phyloP scores from a whole-genome alignment of 2,888 invertebrate species.

The Chrysomela aeneicollis region DNA sequence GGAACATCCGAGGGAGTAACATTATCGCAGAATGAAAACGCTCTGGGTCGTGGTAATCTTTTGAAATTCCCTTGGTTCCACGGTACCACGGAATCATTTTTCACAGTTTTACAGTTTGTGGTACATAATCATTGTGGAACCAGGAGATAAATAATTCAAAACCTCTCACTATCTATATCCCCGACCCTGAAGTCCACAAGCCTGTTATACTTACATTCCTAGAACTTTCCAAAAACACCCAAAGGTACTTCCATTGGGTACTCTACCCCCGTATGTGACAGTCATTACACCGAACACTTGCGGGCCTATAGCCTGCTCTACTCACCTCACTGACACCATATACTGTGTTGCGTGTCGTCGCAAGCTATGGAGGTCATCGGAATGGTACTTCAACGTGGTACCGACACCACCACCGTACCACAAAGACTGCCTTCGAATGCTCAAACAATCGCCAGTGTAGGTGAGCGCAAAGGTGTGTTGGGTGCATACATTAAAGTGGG shows the following conservation, averaged over 20 bases:
- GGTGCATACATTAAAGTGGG: constrained; percentile 40
- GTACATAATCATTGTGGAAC: too few relatives aligned
- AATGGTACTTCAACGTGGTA: constrained; percentile 19
- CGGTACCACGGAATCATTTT: too few relatives aligned
- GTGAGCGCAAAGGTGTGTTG: constrained; percentile 42
- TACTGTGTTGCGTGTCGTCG: constrained; percentile 19
- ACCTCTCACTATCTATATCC: too few relatives aligned
- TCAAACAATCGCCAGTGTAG: constrained; percentile 41
- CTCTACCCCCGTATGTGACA: constrained; percentile 88
- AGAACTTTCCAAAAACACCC: constrained; percentile 86
- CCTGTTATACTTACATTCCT: constrained; percentile 57
- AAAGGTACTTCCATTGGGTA: constrained; percentile 91
- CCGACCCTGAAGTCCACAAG: too few relatives aligned
- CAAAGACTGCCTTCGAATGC: constrained; percentile 35
- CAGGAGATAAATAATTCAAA: too few relatives aligned
- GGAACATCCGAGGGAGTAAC: too few relatives aligned
- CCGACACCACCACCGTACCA: constrained; percentile 29
- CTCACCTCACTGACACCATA: constrained; percentile 39
- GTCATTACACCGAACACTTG: constrained; percentile 69
- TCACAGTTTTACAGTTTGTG: too few relatives aligned
- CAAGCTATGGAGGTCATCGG: constrained; percentile 28
- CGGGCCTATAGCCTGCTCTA: constrained; percentile 23
- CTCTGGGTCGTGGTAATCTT: too few relatives aligned
- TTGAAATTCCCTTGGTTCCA: too few relatives aligned
- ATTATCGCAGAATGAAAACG: too few relatives aligned